These are phyloP conservation scores for Esox masquinongy DNA, from an alignment of 2,797 vertebrate genomes.

Conservation along the genomic window DNA sequence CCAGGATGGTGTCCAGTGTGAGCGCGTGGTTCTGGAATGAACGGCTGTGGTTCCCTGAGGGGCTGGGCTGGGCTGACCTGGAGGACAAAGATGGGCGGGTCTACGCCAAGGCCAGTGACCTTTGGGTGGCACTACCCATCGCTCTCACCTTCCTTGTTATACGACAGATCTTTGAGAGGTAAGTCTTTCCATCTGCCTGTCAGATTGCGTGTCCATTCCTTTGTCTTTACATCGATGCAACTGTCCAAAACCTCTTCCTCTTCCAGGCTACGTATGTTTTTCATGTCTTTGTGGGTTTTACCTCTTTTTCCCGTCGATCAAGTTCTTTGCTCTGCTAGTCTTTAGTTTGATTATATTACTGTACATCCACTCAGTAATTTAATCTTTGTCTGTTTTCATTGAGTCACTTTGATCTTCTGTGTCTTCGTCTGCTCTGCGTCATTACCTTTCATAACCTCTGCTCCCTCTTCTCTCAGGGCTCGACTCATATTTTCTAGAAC, in stretches of 20 bases:
- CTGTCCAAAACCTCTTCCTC: background rate
- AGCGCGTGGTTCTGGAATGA: constrained; percentile 94
- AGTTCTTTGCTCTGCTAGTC: constrained; percentile 7
- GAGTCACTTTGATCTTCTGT: constrained; percentile 1
- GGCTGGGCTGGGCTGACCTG: constrained; percentile 92
- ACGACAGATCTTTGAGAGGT: constrained; percentile 92
- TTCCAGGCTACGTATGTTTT: background rate
- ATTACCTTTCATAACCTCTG: background rate
- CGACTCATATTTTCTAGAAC: background rate
- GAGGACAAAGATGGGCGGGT: constrained; percentile 85
- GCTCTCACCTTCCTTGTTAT: constrained; percentile 88
- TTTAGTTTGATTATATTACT: background rate
- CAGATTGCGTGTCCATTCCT: constrained; percentile 9
- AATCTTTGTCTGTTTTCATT: background rate
- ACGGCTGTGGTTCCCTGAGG: constrained; percentile 88
- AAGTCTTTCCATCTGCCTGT: constrained; percentile 41
- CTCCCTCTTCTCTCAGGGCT: background rate
- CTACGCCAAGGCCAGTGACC: constrained; percentile 85
- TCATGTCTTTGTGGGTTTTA: background rate
- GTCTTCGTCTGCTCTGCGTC: background rate
- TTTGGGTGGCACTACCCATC: constrained; percentile 88
- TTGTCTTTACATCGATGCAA: background rate
- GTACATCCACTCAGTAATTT: constrained; percentile 1
- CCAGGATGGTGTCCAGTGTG: constrained; percentile 86
- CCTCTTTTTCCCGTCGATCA: constrained; percentile 5